Evolutionary conservation across 2,888 invertebrate genomes (phyloP).

Genomic region (Metalampra italica): DNA sequence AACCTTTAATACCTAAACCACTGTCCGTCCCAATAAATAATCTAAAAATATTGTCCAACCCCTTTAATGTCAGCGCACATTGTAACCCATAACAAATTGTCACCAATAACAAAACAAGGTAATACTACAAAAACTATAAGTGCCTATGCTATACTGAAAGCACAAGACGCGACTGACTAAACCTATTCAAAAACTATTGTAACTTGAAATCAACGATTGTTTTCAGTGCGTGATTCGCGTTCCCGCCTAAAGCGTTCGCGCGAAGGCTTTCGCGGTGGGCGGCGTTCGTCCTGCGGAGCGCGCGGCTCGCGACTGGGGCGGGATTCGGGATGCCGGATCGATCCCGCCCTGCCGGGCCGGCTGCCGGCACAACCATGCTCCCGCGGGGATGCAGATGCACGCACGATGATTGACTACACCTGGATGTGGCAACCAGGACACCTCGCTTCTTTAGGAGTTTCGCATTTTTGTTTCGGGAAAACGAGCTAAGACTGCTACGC

Average conservation of each 20-base stretch:
- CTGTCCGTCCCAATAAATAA: not conserved
- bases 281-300: constrained; percentile 44
- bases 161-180: not conserved
- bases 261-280: constrained; percentile 43
- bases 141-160: too few relatives aligned
- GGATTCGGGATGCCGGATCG: constrained; percentile 44
- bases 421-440: constrained; percentile 20
- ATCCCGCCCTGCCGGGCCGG: constrained; percentile 47
- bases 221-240: constrained; percentile 23
- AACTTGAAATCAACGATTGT: not conserved
- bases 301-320: constrained; percentile 63
- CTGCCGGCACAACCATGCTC: constrained; percentile 42
- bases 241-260: constrained; percentile 63
- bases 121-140: too few relatives aligned
- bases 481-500: not conserved
- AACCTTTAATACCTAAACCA: not conserved
- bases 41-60: not conserved
- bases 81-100: not conserved
- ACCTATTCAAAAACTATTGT: not conserved
- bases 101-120: too few relatives aligned
- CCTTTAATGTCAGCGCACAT: constrained; percentile 1
- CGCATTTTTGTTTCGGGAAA: not conserved
- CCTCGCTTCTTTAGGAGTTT: not conserved
- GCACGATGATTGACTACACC: constrained; percentile 23
- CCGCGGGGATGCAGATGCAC: constrained; percentile 76